Evolutionary conservation across 2,113 vertebrate genomes (phyloP).

Genomic region (Geococcyx californianus): DNA sequence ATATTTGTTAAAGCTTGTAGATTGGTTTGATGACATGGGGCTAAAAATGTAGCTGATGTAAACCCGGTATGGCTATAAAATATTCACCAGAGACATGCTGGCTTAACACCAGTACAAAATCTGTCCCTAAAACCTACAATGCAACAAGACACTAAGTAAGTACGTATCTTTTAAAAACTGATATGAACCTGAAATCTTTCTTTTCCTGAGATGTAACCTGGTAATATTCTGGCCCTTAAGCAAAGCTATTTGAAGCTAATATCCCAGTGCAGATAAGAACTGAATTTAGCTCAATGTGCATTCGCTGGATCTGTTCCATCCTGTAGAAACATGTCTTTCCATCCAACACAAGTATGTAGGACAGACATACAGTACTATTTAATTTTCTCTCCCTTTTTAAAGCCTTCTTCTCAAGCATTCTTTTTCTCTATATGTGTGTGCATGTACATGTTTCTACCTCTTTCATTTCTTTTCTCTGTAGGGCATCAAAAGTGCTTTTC

Average conservation of each 20-base stretch:
- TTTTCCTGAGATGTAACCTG: neutral
- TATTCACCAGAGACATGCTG: neutral
- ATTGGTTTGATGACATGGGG: neutral
- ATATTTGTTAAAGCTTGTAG: neutral
- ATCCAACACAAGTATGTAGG: neutral
- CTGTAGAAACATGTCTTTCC: neutral
- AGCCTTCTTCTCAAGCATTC: neutral
- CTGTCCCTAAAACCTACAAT: neutral
- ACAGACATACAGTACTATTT: neutral
- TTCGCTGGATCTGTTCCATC: neutral
- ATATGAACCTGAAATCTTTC: neutral
- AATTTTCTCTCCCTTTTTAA: constrained; percentile 1
- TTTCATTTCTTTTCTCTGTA: constrained; percentile 51
- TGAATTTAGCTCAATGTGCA: neutral
- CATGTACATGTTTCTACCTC: neutral
- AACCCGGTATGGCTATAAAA: neutral
- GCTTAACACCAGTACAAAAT: neutral
- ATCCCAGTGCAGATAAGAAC: constrained; percentile 14
- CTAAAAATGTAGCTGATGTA: neutral
- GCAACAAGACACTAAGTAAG: neutral
- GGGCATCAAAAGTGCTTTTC: constrained; percentile 50
- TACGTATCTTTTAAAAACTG: neutral
- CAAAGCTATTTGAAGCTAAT: constrained; percentile 26
- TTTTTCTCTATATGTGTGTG: neutral
- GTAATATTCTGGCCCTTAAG: constrained; percentile 27